These are phyloP conservation scores for Tyrophagus putrescentiae DNA, from an alignment of 1,140 invertebrate genomes.

Conservation along the genomic window DNA sequence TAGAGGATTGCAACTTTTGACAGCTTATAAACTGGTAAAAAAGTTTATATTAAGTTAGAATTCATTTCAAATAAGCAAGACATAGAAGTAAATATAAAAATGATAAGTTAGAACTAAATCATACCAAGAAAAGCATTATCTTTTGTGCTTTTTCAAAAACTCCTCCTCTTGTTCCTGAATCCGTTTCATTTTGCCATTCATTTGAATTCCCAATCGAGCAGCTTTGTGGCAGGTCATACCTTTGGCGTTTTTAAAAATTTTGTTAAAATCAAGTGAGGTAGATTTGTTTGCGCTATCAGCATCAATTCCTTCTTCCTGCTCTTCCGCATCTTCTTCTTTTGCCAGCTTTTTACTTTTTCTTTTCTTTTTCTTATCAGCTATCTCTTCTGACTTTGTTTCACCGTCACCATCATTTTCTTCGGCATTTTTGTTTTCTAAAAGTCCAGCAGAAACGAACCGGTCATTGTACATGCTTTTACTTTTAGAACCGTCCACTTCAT, in stretches of 20 bases:
- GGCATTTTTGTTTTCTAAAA: neutral
- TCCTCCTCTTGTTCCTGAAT: constrained; percentile 17
- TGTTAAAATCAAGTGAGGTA: constrained; percentile 16
- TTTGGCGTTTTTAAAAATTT: constrained; percentile 2
- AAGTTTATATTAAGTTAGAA: too few relatives aligned
- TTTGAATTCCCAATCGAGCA: constrained; percentile 16
- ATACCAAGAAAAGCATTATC: neutral
- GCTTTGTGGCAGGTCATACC: constrained; percentile 17
- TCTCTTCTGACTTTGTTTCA: neutral
- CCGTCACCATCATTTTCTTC: neutral
- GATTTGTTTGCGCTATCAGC: neutral
- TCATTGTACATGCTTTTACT: constrained; percentile 3
- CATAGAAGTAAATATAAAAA: constrained; percentile 2
- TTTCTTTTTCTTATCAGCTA: neutral
- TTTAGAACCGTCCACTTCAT: constrained; percentile 8
- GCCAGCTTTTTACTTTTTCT: neutral
- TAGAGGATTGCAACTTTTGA: too few relatives aligned
- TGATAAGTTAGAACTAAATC: neutral
- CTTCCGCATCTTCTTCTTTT: neutral
- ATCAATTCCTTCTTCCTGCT: neutral
- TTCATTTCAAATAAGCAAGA: too few relatives aligned
- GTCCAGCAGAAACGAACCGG: neutral
- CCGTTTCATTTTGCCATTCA: constrained; percentile 19
- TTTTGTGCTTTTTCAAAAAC: constrained; percentile 20
- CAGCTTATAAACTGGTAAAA: too few relatives aligned